A percentile compares a stretch with the other conserved stretches of the same genome.
These are phyloP conservation scores for Apostichopus leukothele DNA, from an alignment of 53 echinoderm and acorn worm species.

Conservation along the genomic window DNA sequence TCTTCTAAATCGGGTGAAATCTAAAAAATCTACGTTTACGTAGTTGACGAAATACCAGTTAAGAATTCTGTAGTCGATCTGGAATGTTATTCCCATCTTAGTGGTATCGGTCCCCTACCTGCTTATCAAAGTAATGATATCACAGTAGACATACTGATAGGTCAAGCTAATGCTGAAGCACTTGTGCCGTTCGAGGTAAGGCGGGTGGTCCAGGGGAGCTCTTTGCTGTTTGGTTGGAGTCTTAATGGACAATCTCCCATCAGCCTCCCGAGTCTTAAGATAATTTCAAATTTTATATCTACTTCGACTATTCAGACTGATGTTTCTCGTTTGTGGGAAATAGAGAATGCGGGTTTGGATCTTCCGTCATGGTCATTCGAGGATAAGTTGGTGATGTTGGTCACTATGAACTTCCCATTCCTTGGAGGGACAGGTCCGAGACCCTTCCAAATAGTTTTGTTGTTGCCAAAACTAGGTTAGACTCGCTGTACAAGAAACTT, in stretches of 20 bases:
- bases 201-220: constrained; percentile 50
- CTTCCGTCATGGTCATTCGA: constrained; percentile 43
- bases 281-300: constrained; percentile 52
- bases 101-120: constrained; percentile 42
- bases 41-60: no score
- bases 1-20: no score
- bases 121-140: constrained; percentile 36
- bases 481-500: constrained; percentile 31
- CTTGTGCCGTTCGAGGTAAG: constrained; percentile 58
- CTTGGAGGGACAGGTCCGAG: constrained; percentile 50
- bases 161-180: constrained; percentile 54
- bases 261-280: constrained; percentile 27
- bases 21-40: no score
- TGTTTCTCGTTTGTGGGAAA: constrained; percentile 54
- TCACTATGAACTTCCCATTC: constrained; percentile 57
- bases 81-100: no score
- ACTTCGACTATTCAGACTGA: constrained; percentile 15
- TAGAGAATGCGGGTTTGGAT: constrained; percentile 54
- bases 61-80: no score
- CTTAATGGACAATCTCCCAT: constrained; percentile 51
- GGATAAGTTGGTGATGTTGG: constrained; percentile 53
- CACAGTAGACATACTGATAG: constrained; percentile 51
- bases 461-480: constrained; percentile 50
- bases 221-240: constrained; percentile 58
- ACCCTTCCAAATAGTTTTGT: constrained; percentile 44